Base-by-base conservation (phyloP, 2,113 vertebrate genomes). In the Ascaphus truei region DNA sequence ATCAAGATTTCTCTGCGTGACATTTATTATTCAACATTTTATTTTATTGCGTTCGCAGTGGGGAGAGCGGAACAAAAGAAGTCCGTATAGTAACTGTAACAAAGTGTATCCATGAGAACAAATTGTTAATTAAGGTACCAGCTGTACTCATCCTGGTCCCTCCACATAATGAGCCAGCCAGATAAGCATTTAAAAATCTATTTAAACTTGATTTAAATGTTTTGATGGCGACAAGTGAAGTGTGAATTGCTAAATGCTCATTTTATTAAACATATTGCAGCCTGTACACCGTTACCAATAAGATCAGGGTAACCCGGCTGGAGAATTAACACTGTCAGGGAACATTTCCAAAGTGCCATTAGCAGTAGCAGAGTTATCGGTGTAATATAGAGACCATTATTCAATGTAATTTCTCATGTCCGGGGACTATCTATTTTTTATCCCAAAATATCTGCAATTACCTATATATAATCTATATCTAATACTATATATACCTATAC, bases 141-240 rank as follows among this genome's bases (percentile, higher is more conserved):
- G 77, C 75, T 79, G 73, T 67, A 69, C 64, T 53, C 52, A 73
- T 65, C 43, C 63, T 7, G 23, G 55, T 80, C 62, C 57, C 74
- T 72, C 45, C 71, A 33, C 25, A 56, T 65, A 84, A 77, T 73
- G 51, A 82, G 58, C 27, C 61, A 79, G 74, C 63, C 56, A 68
- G 31, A 68, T 73, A 72, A 34, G 58, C 73, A 78, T 66, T 80
- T 75, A 62, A 71, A 80, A 77, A 73, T 65, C 53, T 68, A 73
- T 78, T 79, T 47, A 72, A 73, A 75, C 26, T 73, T 72, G 62
- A 78, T 81, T 71, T 79, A 73, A 77, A 63, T 77, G 68, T 78
- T 78, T 83, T 74, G 45, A 77, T 15, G 13, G 39, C 72, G 57
- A 53, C 1, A 8, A 74, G 43, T 68, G 66, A 73, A 79, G 66